A percentile compares a stretch with the other conserved stretches of the same genome.
Evolutionary conservation across 2,797 vertebrate genomes (phyloP).

Genomic region (Mus spretus): DNA sequence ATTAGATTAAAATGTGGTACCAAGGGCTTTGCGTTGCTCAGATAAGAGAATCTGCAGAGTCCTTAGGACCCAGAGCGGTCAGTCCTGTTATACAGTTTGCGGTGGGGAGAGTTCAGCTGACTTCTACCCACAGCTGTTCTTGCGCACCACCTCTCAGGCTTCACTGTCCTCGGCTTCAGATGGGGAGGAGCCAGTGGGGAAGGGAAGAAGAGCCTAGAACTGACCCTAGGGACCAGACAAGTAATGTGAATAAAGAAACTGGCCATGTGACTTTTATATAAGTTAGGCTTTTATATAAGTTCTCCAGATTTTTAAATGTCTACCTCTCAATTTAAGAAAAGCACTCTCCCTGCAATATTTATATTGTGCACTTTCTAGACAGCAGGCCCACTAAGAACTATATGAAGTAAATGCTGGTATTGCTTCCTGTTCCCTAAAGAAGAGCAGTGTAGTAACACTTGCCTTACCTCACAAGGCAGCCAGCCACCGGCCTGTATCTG

Average conservation of each 20-base stretch:
- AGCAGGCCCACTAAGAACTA: neutral
- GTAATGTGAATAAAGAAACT: neutral
- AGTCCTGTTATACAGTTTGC: neutral
- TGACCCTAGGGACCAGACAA: neutral
- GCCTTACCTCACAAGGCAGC: neutral
- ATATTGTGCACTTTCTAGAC: neutral
- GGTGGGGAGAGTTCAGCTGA: neutral
- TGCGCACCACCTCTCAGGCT: fast-evolving
- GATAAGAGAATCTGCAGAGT: slow-evolving; percentile 35
- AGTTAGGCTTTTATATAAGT: neutral
- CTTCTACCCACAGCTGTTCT: neutral
- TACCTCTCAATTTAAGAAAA: neutral
- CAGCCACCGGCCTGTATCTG: neutral
- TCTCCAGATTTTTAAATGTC: slow-evolving; percentile 21
- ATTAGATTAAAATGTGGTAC: slow-evolving; percentile 62
- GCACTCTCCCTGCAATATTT: neutral
- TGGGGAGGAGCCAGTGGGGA: neutral
- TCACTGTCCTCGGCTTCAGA: neutral
- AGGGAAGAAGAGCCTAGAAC: neutral
- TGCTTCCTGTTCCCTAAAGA: neutral
- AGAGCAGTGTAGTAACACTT: neutral
- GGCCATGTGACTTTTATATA: neutral
- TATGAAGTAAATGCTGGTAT: neutral
- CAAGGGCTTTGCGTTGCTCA: slow-evolving; percentile 44
- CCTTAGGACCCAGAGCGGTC: neutral